phyloP scores from a whole-genome alignment of 2,797 vertebrate genomes.

The Clarias laeviceps region DNA sequence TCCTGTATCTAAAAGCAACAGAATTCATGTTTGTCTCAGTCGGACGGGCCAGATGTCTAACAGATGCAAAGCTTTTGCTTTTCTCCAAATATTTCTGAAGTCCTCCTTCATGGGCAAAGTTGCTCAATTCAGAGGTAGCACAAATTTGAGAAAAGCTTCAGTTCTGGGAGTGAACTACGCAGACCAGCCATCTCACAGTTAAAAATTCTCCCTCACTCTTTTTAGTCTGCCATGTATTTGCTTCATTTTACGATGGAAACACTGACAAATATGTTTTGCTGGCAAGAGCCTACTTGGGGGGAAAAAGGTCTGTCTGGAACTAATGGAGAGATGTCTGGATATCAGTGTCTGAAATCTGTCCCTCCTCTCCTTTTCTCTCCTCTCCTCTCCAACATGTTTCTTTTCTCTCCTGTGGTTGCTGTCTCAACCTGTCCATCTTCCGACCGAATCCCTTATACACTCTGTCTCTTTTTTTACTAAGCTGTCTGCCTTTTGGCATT shows the following conservation, averaged over 20 bases:
- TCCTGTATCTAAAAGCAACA: conserved; percentile 8
- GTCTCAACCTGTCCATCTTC: conserved; percentile 25
- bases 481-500: conserved; percentile 42
- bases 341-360: conserved; percentile 59
- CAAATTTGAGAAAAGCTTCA: conserved; percentile 5
- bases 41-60: conserved; percentile 34
- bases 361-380: conserved; percentile 33
- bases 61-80: conserved; percentile 22
- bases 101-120: conserved; percentile 29
- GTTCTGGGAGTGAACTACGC: conserved; percentile 21
- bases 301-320: conserved; percentile 57
- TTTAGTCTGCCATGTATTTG: conserved; percentile 61
- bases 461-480: conserved; percentile 10
- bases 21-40: conserved; percentile 23
- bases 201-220: conserved; percentile 44
- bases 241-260: conserved; percentile 69
- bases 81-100: conserved; percentile 27
- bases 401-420: conserved; percentile 17
- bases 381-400: conserved; percentile 21
- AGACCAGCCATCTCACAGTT: conserved; percentile 53
- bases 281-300: conserved; percentile 53
- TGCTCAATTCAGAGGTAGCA: conserved; percentile 20
- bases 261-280: conserved; percentile 66
- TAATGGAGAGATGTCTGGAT: conserved; percentile 59
- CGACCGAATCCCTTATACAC: conserved; percentile 14